Percentiles rank a stretch among this genome's conserved stretches.
phyloP scores from a whole-genome alignment of 2,797 vertebrate genomes.

The Mergus octosetaceus region DNA sequence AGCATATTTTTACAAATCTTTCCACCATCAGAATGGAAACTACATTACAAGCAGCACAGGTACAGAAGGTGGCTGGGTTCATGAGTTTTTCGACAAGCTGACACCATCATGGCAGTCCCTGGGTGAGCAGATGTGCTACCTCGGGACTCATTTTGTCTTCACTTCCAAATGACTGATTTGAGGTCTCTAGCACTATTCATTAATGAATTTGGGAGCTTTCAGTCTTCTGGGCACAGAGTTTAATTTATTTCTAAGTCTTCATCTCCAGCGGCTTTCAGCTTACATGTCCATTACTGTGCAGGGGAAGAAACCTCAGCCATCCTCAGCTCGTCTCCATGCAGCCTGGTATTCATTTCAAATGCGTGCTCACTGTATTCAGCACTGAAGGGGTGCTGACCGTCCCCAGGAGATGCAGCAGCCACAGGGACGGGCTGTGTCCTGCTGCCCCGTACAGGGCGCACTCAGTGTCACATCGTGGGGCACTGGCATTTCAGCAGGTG shows the following conservation, averaged over 20 bases:
- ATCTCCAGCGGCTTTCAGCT: not conserved
- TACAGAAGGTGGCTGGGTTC: too few species aligned
- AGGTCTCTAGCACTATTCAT: not conserved
- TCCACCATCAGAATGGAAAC: not conserved
- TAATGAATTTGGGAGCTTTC: not conserved
- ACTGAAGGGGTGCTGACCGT: too few species aligned
- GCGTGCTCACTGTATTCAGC: rapidly evolving
- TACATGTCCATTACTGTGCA: too few species aligned
- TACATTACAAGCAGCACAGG: not conserved
- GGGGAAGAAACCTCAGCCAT: not conserved
- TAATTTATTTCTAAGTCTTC: not conserved
- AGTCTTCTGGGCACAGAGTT: not conserved
- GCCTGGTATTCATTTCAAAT: not conserved
- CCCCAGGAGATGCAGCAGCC: not conserved
- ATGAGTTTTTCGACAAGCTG: not conserved
- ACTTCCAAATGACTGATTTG: not conserved
- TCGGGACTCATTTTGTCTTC: not conserved
- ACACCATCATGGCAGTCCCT: not conserved
- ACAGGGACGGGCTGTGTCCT: not conserved
- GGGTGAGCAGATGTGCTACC: not conserved
- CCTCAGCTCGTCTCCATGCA: not conserved
- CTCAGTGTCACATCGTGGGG: too few species aligned
- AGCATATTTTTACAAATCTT: too few species aligned
- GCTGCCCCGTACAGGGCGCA: not conserved
- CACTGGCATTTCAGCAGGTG: too few species aligned